A percentile compares a stretch with the other conserved stretches of the same genome.
Conservation (phyloP, 2,113 vertebrate species). For the Mobula hypostoma region DNA sequence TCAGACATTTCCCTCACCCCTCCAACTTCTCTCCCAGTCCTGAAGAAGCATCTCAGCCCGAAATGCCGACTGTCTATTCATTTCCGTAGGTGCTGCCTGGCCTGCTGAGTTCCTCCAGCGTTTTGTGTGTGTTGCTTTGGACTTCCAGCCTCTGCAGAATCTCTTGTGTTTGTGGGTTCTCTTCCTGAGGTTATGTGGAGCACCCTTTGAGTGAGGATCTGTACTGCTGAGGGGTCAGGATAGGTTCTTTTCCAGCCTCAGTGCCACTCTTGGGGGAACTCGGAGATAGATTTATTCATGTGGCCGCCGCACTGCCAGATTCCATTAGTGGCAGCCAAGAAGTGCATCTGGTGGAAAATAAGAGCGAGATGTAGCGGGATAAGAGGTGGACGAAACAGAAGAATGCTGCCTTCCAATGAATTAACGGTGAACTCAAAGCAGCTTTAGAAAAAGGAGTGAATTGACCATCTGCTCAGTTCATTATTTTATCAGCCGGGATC, state of each 20-base stretch:
- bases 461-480: conserved; percentile 3
- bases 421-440: background rate
- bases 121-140: too few species aligned
- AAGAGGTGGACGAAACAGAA: background rate
- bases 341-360: conserved; percentile 8
- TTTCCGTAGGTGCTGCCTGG: too few species aligned
- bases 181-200: too few species aligned
- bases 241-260: background rate
- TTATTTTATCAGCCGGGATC: conserved; percentile 28
- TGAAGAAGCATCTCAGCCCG: too few species aligned
- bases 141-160: too few species aligned
- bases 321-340: conserved; percentile 6
- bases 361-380: background rate
- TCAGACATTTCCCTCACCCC: too few species aligned
- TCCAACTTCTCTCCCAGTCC: too few species aligned
- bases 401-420: background rate
- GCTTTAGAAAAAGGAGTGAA: conserved; percentile 9
- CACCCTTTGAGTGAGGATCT: background rate
- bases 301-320: background rate
- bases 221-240: too few species aligned
- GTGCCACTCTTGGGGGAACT: background rate
- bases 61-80: too few species aligned
- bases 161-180: too few species aligned
- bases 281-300: conserved; percentile 14
- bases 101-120: too few species aligned